phyloP scores from a whole-genome alignment of 2,888 invertebrate species.

The Cephus sareptanus region DNA sequence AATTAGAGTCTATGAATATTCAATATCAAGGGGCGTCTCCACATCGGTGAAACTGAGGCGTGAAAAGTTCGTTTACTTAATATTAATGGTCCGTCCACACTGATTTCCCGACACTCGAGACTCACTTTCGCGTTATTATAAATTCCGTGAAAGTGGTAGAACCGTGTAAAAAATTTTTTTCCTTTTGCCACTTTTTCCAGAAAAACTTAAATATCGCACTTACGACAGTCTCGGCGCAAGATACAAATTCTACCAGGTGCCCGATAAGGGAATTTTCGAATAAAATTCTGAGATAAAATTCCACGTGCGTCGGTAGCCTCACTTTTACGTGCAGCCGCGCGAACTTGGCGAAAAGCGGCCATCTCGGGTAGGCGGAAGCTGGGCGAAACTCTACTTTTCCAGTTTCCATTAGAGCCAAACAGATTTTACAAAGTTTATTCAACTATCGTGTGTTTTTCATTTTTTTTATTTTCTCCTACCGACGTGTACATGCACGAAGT shows the following conservation, averaged over 20 bases:
- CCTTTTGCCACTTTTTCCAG: background rate
- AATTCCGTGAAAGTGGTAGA: too few species aligned
- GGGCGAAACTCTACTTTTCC: background rate
- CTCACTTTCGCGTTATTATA: too few species aligned
- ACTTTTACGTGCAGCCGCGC: background rate
- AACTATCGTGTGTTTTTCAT: background rate
- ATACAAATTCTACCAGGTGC: too few species aligned
- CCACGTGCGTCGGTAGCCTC: background rate
- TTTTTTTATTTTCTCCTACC: background rate
- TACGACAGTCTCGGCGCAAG: too few species aligned
- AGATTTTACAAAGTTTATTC: background rate
- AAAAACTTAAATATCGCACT: background rate
- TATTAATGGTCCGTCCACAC: too few species aligned
- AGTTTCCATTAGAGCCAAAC: background rate
- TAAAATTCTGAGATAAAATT: background rate
- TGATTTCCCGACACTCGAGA: too few species aligned
- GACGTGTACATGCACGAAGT: accelerated
- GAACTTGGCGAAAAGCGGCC: background rate
- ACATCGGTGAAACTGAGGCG: too few species aligned
- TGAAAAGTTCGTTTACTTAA: too few species aligned
- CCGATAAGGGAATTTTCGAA: background rate
- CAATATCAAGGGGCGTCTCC: too few species aligned
- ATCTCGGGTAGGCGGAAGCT: background rate
- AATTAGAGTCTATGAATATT: too few species aligned
- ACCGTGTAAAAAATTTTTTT: background rate